A percentile compares a stretch with the other conserved stretches of the same genome.
Evolutionary conservation across 2,113 vertebrate species (phyloP).

Genomic region (Cynocephalus volans): DNA sequence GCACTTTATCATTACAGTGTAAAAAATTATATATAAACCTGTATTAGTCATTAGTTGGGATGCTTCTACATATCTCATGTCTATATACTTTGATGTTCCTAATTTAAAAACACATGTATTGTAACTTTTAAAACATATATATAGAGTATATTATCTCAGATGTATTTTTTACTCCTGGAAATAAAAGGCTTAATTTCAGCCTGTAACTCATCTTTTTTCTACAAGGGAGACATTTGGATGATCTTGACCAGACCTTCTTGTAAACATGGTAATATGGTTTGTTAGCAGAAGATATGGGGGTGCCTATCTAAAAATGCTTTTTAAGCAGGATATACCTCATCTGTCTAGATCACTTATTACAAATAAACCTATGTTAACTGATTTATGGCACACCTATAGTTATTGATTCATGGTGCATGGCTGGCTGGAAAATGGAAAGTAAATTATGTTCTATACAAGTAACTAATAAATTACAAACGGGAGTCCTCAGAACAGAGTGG

Average conservation of each 20-base stretch:
- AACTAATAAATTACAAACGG: background rate
- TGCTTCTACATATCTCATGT: background rate
- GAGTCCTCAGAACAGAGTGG: background rate
- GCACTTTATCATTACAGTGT: background rate
- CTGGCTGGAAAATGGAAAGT: background rate
- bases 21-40: background rate
- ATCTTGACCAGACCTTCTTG: background rate
- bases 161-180: background rate
- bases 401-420: background rate
- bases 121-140: background rate
- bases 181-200: background rate
- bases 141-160: background rate
- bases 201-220: background rate
- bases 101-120: background rate
- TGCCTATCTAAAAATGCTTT: background rate
- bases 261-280: background rate
- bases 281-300: background rate
- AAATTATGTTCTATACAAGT: background rate
- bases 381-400: background rate
- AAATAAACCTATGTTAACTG: background rate
- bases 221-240: background rate
- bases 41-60: background rate
- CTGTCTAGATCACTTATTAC: background rate
- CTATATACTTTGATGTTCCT: background rate
- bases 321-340: background rate